phyloP scores from a whole-genome alignment of 2,113 vertebrate genomes.

The Sceloporus tristichus region DNA sequence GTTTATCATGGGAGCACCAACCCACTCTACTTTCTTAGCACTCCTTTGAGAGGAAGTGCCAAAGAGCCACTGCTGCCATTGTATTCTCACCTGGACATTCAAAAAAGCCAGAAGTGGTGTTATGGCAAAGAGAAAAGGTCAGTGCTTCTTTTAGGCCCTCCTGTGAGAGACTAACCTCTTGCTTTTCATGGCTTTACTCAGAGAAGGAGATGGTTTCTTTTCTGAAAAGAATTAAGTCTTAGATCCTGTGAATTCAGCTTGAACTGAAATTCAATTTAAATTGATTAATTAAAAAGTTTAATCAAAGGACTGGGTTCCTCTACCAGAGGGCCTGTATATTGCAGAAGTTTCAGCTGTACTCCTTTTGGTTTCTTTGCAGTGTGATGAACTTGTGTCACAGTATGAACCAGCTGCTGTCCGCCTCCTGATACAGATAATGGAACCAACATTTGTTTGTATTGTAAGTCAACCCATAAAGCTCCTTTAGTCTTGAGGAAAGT shows the following conservation, averaged over 20 bases:
- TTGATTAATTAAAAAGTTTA: neutral
- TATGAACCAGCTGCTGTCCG: conserved; percentile 85
- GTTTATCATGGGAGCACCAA: too few relatives aligned
- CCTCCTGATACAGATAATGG: conserved; percentile 84
- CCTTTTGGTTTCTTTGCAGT: conserved; percentile 73
- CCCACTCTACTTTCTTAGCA: too few relatives aligned
- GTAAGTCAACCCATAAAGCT: conserved; percentile 71
- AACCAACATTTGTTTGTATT: conserved; percentile 87
- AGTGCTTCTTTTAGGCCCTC: too few relatives aligned
- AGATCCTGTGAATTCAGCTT: neutral
- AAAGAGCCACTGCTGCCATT: too few relatives aligned
- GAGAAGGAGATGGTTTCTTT: neutral
- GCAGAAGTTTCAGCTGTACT: neutral
- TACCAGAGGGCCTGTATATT: neutral
- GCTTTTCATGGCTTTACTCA: too few relatives aligned
- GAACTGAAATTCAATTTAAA: neutral
- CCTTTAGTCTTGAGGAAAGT: too few relatives aligned
- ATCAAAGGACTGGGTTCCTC: neutral
- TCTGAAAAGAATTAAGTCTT: too few relatives aligned
- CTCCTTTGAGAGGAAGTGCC: too few relatives aligned
- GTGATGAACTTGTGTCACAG: conserved; percentile 80
- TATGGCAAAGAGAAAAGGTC: too few relatives aligned
- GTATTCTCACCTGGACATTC: too few relatives aligned
- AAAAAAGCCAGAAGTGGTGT: too few relatives aligned
- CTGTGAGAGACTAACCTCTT: too few relatives aligned